Evolutionary conservation across 2,888 invertebrate species (phyloP), one percentile per base, ranked within the genome.

Genomic region (Agonopterix subpropinquella): DNA sequence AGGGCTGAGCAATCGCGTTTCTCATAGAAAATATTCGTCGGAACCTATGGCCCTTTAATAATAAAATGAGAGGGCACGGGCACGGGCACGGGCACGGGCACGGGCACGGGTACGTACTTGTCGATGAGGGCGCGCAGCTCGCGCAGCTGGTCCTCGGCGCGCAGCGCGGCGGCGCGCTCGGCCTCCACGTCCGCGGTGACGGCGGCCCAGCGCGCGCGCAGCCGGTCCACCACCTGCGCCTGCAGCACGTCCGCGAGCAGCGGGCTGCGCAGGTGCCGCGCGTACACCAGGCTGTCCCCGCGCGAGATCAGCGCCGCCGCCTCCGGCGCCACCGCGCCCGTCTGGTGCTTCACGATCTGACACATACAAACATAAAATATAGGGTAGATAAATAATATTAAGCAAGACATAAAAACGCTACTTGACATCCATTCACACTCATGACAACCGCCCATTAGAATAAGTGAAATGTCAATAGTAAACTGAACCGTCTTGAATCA

Each of bases 271-370:
- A 68, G 73, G 73, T 94, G 94, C n/a, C 90, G 91, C 41, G 89
- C 90, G 73, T 94, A 90, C 28, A 94, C 92, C 43, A 95, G 82
- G 50, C 92, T 92, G 76, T 95, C 95, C 0, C 95, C 95, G 67
- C 92, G 92, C 11, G 94, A 94, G 56, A 95, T 94, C 36, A 94
- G 82, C 50, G 92, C 91, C 5, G 94, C 95, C 52, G 94, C 94
- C 71, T 93, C 94, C 2, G 94, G 93, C 9, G 94, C 94, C 55
- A 94, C 75, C 49, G 82, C 80, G 36, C 90, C 90, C 53, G 92
- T 72, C 73, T 92, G 92, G 58, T 88, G 80, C 68, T 93, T 92
- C 55, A 93, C 69, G 51, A 91, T 84, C 92, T 92, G 63, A 13
- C 13, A 13, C 2, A 13, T 13, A 37, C 8, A n/a, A n/a, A n/a